These are phyloP conservation scores for Numida meleagris DNA, from an alignment of 2,113 vertebrate genomes.

Conservation along the genomic window DNA sequence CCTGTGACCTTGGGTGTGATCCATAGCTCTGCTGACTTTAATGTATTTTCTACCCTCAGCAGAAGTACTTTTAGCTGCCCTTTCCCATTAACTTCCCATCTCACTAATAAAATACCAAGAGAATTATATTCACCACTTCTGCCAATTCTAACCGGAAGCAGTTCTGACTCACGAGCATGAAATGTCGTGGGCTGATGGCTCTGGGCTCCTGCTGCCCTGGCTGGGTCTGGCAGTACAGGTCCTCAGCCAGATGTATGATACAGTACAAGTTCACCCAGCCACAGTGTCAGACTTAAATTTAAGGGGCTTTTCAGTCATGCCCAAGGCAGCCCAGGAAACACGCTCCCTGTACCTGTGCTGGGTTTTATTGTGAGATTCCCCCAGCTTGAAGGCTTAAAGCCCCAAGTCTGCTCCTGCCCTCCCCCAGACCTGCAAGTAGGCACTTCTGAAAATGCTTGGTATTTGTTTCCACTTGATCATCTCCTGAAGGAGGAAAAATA, in stretches of 20 bases:
- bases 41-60: slow-evolving; percentile 46
- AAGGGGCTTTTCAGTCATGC: neutral
- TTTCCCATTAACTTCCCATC: slow-evolving; percentile 55
- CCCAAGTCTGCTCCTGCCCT: neutral
- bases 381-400: neutral
- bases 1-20: slow-evolving; percentile 32
- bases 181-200: neutral
- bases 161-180: neutral
- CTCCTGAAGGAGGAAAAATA: neutral
- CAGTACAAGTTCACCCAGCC: neutral
- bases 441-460: neutral
- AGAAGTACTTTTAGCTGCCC: slow-evolving; percentile 44
- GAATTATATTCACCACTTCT: slow-evolving; percentile 41
- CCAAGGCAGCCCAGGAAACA: neutral
- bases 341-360: neutral
- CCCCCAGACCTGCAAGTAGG: neutral
- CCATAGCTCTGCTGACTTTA: neutral
- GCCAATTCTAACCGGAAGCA: neutral
- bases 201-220: neutral
- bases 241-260: rapidly evolving
- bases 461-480: neutral
- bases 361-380: neutral
- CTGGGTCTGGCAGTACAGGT: neutral
- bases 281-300: neutral
- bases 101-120: slow-evolving; percentile 33